Conservation (phyloP, 1,140 invertebrate genomes). For the Ctenoplectra terminalis region DNA sequence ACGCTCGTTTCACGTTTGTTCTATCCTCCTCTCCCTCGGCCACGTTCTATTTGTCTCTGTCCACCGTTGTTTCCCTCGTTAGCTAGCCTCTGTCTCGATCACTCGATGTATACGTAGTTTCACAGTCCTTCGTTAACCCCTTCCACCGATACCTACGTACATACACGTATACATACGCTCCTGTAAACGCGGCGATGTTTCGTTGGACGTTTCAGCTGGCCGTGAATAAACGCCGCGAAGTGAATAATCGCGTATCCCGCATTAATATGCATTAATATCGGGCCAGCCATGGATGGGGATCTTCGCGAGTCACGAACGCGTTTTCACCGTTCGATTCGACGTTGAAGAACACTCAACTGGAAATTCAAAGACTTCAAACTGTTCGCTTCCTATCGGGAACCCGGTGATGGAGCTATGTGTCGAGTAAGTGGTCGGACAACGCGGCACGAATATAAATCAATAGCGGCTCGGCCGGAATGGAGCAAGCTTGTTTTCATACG, state of each 20-base stretch:
- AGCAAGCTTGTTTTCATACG: slow-evolving; percentile 41
- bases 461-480: slow-evolving; percentile 8
- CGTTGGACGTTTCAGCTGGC: neutral
- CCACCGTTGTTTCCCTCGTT: neutral
- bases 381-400: neutral
- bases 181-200: neutral
- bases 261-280: slow-evolving; percentile 61
- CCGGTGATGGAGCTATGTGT: neutral
- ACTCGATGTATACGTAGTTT: slow-evolving; percentile 6
- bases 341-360: neutral
- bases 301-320: neutral
- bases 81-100: slow-evolving; percentile 14
- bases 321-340: neutral
- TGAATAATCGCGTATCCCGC: slow-evolving; percentile 50
- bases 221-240: slow-evolving; percentile 54
- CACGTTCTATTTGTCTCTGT: neutral
- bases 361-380: neutral
- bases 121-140: slow-evolving; percentile 37
- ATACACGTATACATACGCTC: neutral
- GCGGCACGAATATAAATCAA: slow-evolving; percentile 48
- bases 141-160: neutral
- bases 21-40: slow-evolving; percentile 3
- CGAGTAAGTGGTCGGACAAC: slow-evolving; percentile 31
- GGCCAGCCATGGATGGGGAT: neutral
- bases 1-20: slow-evolving; percentile 54